Evolutionary conservation across 2,113 vertebrate species (phyloP), one percentile per base, ranked within the genome.

Genomic region (Colius striatus): DNA sequence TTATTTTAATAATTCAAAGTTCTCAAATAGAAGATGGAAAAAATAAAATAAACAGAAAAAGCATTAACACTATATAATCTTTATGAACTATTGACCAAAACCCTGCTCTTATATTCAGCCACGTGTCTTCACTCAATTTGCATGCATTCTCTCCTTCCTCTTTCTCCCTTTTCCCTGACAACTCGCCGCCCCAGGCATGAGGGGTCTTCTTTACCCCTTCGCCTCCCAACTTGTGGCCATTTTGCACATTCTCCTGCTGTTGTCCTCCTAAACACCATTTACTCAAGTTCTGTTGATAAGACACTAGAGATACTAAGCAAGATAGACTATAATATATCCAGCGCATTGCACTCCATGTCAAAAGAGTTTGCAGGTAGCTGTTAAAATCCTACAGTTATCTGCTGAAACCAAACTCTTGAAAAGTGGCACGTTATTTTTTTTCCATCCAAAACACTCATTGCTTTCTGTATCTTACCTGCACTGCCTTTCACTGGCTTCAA

Each of bases 11-110:
- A 74, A 20, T 80, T 84, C 14, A 48, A 43, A 9, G 16, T 45
- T 90, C 67, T 90, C 26, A 58, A 47, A 55, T 23, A 61, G 3
- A 60, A 17, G 7, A 8, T 11, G 10, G 9, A 9, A 32, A 32
- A 21, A 20, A 11, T 3, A 1, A 5, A 21, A 13, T 4, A 9
- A 14, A 20, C 21, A 11, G 1, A 11, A 18, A 12, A 22, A 15
- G 8, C 19, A 20, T 50, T 66, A 45, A 5, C 4, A 63, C 6
- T 21, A 6, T 22, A 21, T 70, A 15, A 5, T 77, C 86, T 87
- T 78, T 87, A 60, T 73, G 19, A 90, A 55, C 48, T 90, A 9
- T n/a, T 93, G 36, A 65, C 34, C 21, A 57, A 83, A 80, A n/a
- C 9, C 6, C 2, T 58, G 16, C 72, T 86, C 16, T 32, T 6